Evolutionary conservation across 2,113 vertebrate genomes (phyloP), one percentile per base, ranked within the genome.

Genomic region (Trogon melanurus): DNA sequence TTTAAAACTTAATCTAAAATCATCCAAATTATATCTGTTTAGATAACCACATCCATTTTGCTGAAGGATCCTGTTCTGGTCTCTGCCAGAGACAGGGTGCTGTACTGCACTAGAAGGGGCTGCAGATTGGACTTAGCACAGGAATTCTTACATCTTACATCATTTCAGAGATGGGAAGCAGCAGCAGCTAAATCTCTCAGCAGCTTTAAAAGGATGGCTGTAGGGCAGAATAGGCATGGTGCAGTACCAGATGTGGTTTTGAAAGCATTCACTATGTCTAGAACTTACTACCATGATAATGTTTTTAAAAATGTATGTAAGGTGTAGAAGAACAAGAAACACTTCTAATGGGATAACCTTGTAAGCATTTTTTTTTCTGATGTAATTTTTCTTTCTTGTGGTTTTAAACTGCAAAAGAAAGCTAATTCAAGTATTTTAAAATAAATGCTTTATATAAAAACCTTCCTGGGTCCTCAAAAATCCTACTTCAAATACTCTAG

Each of bases 61-160:
- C 38, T 56, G 57, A 78, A 73, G 19, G 79, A 79, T 90, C 58
- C 79, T 89, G 71, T 78, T 85, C 79, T 97, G 82, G 71, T 73
- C 67, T 79, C 47, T 88, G 66, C 60, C 51, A 96, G 88, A 86
- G 79, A 51, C 62, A 83, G 54, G 34, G 44, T 66, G 54, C 56
- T 29, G 25, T n/a, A 50, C 67, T 69, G 26, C 1, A 1, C 27
- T 93, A 41, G n/a, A 79, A 82, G 32, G 17, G 30, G 19, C 26
- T 81, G 29, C 53, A 69, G n/a, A 48, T 87, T 64, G 75, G 71
- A 41, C 62, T 82, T 75, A 54, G 50, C 54, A 41, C 22, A 41
- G 41, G 75, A 65, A 66, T 90, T 79, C 36, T 45, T 72, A 27
- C 14, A 65, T 27, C 30, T 66, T 51, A 16, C 5, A 38, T 45